A percentile compares a stretch with the other conserved stretches of the same genome.
Conservation (phyloP, 2,888 invertebrate species). For the Nephrotoma guestfalica region DNA sequence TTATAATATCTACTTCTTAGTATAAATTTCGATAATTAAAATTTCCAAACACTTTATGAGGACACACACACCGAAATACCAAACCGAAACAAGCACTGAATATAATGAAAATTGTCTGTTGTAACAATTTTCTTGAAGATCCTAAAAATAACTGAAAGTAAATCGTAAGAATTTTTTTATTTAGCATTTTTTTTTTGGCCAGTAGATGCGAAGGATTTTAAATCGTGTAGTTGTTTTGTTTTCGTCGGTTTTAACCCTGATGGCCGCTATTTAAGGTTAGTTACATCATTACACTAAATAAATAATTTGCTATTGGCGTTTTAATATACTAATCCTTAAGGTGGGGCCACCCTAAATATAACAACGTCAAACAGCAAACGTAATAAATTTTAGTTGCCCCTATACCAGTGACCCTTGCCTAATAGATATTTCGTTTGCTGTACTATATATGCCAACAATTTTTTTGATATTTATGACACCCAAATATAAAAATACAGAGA, state of each 20-base stretch:
- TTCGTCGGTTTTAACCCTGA: background rate
- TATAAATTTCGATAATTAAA: background rate
- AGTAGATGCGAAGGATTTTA: background rate
- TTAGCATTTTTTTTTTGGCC: background rate
- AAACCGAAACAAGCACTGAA: background rate
- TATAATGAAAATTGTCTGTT: background rate
- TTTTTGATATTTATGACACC: background rate
- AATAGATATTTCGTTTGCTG: background rate
- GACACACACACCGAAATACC: background rate
- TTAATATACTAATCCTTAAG: background rate
- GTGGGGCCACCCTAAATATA: background rate
- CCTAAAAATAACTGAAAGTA: background rate
- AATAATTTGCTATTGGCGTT: background rate
- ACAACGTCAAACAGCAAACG: background rate
- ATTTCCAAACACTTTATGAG: background rate
- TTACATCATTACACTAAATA: background rate
- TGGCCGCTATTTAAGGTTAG: background rate
- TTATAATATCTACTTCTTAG: background rate
- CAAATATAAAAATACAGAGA: background rate
- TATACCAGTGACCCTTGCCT: background rate
- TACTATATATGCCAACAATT: background rate
- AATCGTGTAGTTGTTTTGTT: background rate
- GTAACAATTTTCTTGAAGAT: background rate
- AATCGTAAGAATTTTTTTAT: background rate
- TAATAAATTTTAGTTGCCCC: background rate